Conservation (phyloP, 2,888 invertebrate genomes). For the Philereme transversata region DNA sequence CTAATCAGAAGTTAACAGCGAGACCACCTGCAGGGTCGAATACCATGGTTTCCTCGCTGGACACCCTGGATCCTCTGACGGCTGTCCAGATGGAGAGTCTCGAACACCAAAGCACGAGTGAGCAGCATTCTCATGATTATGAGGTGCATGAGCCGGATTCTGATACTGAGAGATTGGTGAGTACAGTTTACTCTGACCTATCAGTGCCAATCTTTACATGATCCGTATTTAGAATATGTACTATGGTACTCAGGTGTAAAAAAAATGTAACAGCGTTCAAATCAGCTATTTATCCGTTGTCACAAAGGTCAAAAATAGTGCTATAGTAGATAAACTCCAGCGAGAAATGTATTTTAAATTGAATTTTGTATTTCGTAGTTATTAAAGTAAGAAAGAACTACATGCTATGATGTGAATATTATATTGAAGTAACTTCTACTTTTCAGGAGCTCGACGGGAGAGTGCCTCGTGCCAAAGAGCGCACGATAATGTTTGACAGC, state of each 20-base stretch:
- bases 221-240: too few species aligned
- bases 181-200: too few species aligned
- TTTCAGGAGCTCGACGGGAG: constrained; percentile 71
- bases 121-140: constrained; percentile 73
- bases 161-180: constrained; percentile 76
- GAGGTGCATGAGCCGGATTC: constrained; percentile 80
- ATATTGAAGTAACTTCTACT: background rate
- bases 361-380: background rate
- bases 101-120: constrained; percentile 76
- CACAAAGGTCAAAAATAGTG: too few species aligned
- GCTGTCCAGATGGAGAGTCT: constrained; percentile 78
- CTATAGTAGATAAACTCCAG: too few species aligned
- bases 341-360: background rate
- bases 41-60: constrained; percentile 91
- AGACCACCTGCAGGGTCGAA: constrained; percentile 87
- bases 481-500: constrained; percentile 80
- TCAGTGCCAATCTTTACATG: too few species aligned
- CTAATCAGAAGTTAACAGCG: constrained; percentile 82
- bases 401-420: background rate
- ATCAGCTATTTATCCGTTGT: too few species aligned
- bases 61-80: constrained; percentile 86
- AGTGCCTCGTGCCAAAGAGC: constrained; percentile 72
- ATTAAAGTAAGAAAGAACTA: too few species aligned
- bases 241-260: too few species aligned
- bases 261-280: too few species aligned